Evolutionary conservation across 1,140 invertebrate genomes (phyloP), one percentile per base, ranked within the genome.

Genomic region (Hylaeus volcanicus): DNA sequence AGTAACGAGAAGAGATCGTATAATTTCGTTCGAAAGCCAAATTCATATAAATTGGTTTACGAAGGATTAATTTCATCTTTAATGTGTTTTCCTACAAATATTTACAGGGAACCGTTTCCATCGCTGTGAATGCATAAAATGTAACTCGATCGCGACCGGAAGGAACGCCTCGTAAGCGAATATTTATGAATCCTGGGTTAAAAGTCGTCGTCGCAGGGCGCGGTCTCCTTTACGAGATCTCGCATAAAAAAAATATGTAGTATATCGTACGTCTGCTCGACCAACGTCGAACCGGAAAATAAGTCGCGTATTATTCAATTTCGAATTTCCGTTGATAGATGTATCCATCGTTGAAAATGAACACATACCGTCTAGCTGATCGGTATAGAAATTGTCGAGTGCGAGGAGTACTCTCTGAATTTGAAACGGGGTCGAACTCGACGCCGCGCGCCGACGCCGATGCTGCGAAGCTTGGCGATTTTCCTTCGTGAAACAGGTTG

Each of bases 101-200:
- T 3, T 15, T 15, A 3, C 3, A 3, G 53, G 56, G 5, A 58
- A 58, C 56, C 56, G 11, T 56, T 56, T 5, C 12, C 45, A 8
- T 1, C n/a, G n/a, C n/a, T 66, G 26, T 51, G 9, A 45, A 65
- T 48, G 41, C 8, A 51, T 51, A 68, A 51, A 68, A 51, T 68
- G 65, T 68, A 68, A 51, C 45, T 68, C 45, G 64, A 3, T 0
- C 9, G 15, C 9, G 45, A 43, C 2, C 1, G 43, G 41, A 48
- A 11, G 43, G 65, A 51, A n/a, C n/a, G 45, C n/a, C 65, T 53
- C 45, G 5, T 68, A 51, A 68, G 53, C 45, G 65, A 51, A 68
- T 68, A 68, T 68, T 75, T 75, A 75, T 68, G 63, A 68, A 75
- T 37, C 14, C n/a, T 1, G 51, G 61, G 2, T n/a, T 65, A 51